Base-by-base conservation (phyloP, 2,113 vertebrate species). In the Oncorhynchus kisutch region DNA sequence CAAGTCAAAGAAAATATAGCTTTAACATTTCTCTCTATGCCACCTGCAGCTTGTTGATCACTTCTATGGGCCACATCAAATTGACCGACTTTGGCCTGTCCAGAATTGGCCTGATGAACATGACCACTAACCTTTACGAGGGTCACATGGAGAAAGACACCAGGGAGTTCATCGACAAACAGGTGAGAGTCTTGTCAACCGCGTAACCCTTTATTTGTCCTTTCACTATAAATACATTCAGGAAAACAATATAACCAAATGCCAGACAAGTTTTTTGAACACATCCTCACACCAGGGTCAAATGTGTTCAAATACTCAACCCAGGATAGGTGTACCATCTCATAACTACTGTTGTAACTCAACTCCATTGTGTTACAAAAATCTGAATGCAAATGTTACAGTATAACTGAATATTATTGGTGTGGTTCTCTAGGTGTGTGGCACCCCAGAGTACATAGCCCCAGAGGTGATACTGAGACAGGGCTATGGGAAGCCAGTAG, bases 71-170 rank as follows among this genome's bases (percentile, higher is more conserved):
- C 18, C 98, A 99, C 90, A 99, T 99, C 85, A 99, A 99, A 84
- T 94, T 99, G 79, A 98, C 97, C 0, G 98, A 99, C 91, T 99
- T 99, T 0, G 98, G 97, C 20, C 93, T 99, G 31, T 99, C 98
- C 1, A 99, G 97, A 90, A 97, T 99, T 0, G 98, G 98, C 67
- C 91, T 99, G 82, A 99, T 99, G 97, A 99, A 97, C 91, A 97
- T 99, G 97, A 96, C 98, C 71, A 99, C 98, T 0, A 99, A 99
- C 87, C 93, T 99, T 48, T 99, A 97, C 0, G 98, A 99, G 81
- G 97, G 95, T 7, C 98, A 99, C 82, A 95, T 99, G 51, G 97
- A 99, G 91, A 97, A 97, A 89, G 98, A 99, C 87, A 96, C 96
- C 0, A 91, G 95, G 48, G 98, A 99, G 85, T 99, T 99, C 72